phyloP scores from a whole-genome alignment of 2,797 vertebrate genomes.

The Myotis pilosus region DNA sequence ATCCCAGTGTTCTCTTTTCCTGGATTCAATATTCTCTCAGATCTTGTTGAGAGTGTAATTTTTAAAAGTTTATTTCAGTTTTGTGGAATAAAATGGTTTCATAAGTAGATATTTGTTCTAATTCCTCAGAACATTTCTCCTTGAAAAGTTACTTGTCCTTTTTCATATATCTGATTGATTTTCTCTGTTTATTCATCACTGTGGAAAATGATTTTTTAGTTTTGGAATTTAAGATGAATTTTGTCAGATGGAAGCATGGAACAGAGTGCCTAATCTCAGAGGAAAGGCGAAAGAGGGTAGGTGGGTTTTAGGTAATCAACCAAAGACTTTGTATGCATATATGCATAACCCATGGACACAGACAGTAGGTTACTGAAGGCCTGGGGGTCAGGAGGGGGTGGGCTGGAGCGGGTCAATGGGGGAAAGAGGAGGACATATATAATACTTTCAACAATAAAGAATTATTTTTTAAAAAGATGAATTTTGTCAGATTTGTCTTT shows the following conservation, averaged over 20 bases:
- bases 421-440: too few relatives aligned
- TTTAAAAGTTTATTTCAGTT: not conserved
- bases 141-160: conserved; percentile 35
- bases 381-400: too few relatives aligned
- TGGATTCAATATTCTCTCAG: not conserved
- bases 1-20: not conserved
- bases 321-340: too few relatives aligned
- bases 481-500: not conserved
- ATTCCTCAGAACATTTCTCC: not conserved
- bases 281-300: too few relatives aligned
- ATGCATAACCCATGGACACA: too few relatives aligned
- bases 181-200: conserved; percentile 22
- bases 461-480: not conserved
- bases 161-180: not conserved
- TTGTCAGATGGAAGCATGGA: not conserved
- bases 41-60: conserved; percentile 3
- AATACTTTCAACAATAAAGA: too few relatives aligned
- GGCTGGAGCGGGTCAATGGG: too few relatives aligned
- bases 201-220: not conserved
- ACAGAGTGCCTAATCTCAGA: too few relatives aligned
- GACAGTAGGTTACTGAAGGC: too few relatives aligned
- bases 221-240: conserved; percentile 23
- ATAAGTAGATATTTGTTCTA: not conserved
- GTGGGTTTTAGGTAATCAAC: too few relatives aligned
- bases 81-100: conserved; percentile 17